Base-by-base conservation (phyloP, 53 echinoderm and acorn worm species). In the Hippasteria phrygiana region DNA sequence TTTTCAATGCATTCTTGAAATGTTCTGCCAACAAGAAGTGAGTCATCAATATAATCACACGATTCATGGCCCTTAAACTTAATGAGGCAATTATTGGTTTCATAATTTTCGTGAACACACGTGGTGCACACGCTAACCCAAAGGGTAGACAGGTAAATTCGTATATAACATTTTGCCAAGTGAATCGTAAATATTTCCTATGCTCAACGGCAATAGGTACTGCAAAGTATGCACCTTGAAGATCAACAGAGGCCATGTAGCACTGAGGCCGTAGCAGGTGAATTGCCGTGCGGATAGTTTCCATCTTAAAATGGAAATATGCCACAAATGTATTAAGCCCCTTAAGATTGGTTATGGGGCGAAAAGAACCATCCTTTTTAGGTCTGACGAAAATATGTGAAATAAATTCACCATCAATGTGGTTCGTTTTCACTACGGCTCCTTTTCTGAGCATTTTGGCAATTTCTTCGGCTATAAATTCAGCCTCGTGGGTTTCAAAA, bases 361-460 rank as follows among this genome's bases (percentile, higher is more conserved):
- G 51, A 32, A 27, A 73, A 47, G 74, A 62, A 31, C 88, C 92
- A 77, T 92, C 85, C 13, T 92, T 92, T 43, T 89, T 67, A 6
- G 69, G 69, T 31, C 32, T 26, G 10, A 67, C 5, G 69, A 67
- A 67, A 33, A 67, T 67, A 67, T 67, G 26, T 9, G 32, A 31
- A 67, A 67, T 12, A 31, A 33, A 67, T 33, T 67, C 32, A 29
- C 36, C 69, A 5, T n/a, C n/a, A n/a, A n/a, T n/a, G n/a, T n/a
- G n/a, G n/a, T n/a, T n/a, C n/a, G n/a, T n/a, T n/a, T n/a, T 26
- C 43, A 56, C 65, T 43, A 65, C 42, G 53, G 64, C 67, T 20
- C 24, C 29, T 80, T 42, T 69, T 28, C 43, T 48, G 69, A 67
- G 69, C 69, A 67, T 32, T 32, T 67, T 33, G 35, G 33, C 69